Evolutionary conservation across 2,113 vertebrate species (phyloP).

Genomic region (Bucco capensis): DNA sequence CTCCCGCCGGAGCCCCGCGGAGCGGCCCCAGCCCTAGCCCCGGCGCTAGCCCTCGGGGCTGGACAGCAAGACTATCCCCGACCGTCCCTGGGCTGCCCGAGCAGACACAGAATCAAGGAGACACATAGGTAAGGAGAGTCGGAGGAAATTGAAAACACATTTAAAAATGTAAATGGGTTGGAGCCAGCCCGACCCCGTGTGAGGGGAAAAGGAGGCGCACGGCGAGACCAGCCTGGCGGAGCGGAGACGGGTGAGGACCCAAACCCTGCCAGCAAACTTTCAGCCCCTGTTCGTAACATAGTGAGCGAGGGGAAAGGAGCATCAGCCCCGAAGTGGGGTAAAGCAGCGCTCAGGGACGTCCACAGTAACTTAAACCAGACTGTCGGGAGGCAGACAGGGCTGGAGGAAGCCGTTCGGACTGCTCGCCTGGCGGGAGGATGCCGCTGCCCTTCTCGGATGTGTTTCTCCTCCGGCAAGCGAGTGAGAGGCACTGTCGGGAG

Average conservation of each 20-base stretch:
- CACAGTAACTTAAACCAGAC: not conserved
- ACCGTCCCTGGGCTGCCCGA: not conserved
- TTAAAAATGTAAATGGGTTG: not conserved
- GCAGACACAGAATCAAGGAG: not conserved
- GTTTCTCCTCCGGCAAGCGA: not conserved
- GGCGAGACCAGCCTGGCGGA: not conserved
- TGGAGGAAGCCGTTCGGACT: not conserved
- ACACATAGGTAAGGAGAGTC: not conserved
- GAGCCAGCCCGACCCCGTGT: not conserved
- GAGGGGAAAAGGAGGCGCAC: not conserved
- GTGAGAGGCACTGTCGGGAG: not conserved
- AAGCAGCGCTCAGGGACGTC: not conserved
- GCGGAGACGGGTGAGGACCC: not conserved
- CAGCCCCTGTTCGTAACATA: not conserved
- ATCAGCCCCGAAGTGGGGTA: not conserved
- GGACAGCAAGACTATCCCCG: not conserved
- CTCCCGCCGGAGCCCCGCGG: not conserved
- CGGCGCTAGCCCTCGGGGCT: not conserved
- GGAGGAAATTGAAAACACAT: slow-evolving; percentile 47
- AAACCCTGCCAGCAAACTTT: not conserved
- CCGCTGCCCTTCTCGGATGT: not conserved
- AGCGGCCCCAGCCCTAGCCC: not conserved
- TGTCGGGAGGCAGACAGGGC: not conserved
- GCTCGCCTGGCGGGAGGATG: not conserved
- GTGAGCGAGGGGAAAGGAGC: not conserved